Evolutionary conservation across 1,140 invertebrate genomes (phyloP).

Genomic region (Zaprionus gabonicus): DNA sequence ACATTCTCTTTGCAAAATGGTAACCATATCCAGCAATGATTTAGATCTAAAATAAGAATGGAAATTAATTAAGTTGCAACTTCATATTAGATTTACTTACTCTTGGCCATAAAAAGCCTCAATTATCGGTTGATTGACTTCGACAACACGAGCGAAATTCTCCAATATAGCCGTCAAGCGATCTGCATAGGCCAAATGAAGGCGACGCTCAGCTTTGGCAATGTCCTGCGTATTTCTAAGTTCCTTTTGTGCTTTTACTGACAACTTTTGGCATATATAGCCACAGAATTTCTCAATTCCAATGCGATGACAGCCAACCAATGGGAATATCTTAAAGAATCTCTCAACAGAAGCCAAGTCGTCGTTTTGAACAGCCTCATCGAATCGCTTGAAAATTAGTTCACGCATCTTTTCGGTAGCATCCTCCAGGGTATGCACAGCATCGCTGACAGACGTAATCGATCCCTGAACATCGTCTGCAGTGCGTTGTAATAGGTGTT

Average conservation of each 20-base stretch:
- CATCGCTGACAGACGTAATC: slow-evolving; percentile 79
- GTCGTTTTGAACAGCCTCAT: slow-evolving; percentile 95
- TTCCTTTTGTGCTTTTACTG: slow-evolving; percentile 91
- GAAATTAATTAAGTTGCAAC: neutral
- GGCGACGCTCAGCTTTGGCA: slow-evolving; percentile 89
- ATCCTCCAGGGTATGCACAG: slow-evolving; percentile 93
- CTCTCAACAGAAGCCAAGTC: slow-evolving; percentile 97
- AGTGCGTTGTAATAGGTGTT: slow-evolving; percentile 92
- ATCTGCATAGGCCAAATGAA: slow-evolving; percentile 92
- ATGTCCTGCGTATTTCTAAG: slow-evolving; percentile 87
- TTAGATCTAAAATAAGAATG: slow-evolving; percentile 85
- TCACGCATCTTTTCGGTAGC: slow-evolving; percentile 89
- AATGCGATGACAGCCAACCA: slow-evolving; percentile 95
- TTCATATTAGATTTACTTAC: slow-evolving; percentile 29
- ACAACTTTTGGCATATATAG: slow-evolving; percentile 94
- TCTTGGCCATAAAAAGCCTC: slow-evolving; percentile 95
- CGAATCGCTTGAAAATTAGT: slow-evolving; percentile 93
- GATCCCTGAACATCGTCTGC: slow-evolving; percentile 90
- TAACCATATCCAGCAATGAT: slow-evolving; percentile 89
- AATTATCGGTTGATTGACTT: slow-evolving; percentile 96
- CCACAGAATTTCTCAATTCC: slow-evolving; percentile 96
- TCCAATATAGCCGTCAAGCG: slow-evolving; percentile 94
- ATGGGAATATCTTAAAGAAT: slow-evolving; percentile 99
- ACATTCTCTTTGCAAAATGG: slow-evolving; percentile 93
- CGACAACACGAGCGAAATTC: slow-evolving; percentile 93